A percentile compares a stretch with the other conserved stretches of the same genome.
Conservation (phyloP, 2,888 invertebrate species). For the Caenorhabditis parvicauda region DNA sequence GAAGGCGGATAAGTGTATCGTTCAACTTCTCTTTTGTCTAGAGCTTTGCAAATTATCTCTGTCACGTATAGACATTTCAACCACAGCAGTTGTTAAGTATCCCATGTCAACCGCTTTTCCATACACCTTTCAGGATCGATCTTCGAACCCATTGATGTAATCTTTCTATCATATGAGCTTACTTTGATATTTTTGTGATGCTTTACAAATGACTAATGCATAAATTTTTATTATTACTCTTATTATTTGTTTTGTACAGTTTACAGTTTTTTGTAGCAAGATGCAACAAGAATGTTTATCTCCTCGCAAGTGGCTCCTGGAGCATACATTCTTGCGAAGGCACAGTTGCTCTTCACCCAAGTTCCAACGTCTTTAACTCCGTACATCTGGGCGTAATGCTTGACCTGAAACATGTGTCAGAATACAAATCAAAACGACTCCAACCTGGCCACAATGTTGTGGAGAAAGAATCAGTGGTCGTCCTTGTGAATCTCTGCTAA, state of each 20-base stretch:
- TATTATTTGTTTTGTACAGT: not conserved
- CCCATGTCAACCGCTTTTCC: too few relatives aligned
- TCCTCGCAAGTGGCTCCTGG: slow-evolving; percentile 59
- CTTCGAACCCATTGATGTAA: too few relatives aligned
- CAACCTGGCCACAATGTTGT: slow-evolving; percentile 48
- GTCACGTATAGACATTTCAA: too few relatives aligned
- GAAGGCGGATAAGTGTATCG: too few relatives aligned
- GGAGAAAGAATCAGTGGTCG: slow-evolving; percentile 51
- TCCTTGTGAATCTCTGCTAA: slow-evolving; percentile 41
- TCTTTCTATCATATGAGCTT: too few relatives aligned
- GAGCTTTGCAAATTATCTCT: too few relatives aligned
- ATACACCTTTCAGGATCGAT: too few relatives aligned
- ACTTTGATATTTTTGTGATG: too few relatives aligned
- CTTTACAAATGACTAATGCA: too few relatives aligned
- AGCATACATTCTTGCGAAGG: slow-evolving; percentile 59
- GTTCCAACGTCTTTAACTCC: slow-evolving; percentile 50
- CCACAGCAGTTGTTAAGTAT: too few relatives aligned
- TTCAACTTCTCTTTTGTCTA: too few relatives aligned
- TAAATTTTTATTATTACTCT: slow-evolving; percentile 24
- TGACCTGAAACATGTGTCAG: slow-evolving; percentile 35
- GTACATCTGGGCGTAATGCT: slow-evolving; percentile 53
- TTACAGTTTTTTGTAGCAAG: slow-evolving; percentile 45
- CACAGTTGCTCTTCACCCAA: slow-evolving; percentile 55
- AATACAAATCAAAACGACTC: not conserved
- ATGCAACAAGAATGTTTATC: slow-evolving; percentile 57